Percentiles rank a stretch among this genome's conserved stretches.
Evolutionary conservation across 2,888 invertebrate genomes (phyloP).

Genomic region (Apantesis nais): DNA sequence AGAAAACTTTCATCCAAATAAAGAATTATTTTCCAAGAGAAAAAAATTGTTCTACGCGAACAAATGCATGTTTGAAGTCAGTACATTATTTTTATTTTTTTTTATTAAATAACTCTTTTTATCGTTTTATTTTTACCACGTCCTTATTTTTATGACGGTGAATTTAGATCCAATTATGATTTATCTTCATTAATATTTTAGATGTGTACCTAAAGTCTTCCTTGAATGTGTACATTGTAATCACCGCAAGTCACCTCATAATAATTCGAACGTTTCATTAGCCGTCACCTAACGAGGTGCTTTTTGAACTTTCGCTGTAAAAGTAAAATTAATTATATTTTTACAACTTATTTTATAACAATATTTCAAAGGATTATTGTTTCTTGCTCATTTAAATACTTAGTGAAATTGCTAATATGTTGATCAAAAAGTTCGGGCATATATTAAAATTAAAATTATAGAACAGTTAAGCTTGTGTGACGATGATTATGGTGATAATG

Average conservation of each 20-base stretch:
- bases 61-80: too few species aligned
- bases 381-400: constrained; percentile 9
- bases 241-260: constrained; percentile 77
- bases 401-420: constrained; percentile 2
- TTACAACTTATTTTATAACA: constrained; percentile 37
- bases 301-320: constrained; percentile 66
- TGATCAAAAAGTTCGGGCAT: too few species aligned
- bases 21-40: neutral
- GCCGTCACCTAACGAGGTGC: constrained; percentile 71
- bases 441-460: too few species aligned
- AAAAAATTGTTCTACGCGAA: neutral
- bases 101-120: neutral
- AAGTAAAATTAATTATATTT: constrained; percentile 56
- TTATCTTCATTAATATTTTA: neutral
- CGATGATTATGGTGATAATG: too few species aligned
- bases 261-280: constrained; percentile 71
- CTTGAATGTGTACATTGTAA: neutral
- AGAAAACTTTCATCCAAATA: too few species aligned
- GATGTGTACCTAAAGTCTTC: neutral
- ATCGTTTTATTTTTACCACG: neutral
- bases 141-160: neutral
- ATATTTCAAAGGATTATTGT: constrained; percentile 55
- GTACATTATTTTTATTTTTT: too few species aligned
- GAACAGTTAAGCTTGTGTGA: too few species aligned
- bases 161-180: neutral